These are phyloP conservation scores for Naja naja DNA, from an alignment of 2,113 vertebrate genomes.

Conservation along the genomic window DNA sequence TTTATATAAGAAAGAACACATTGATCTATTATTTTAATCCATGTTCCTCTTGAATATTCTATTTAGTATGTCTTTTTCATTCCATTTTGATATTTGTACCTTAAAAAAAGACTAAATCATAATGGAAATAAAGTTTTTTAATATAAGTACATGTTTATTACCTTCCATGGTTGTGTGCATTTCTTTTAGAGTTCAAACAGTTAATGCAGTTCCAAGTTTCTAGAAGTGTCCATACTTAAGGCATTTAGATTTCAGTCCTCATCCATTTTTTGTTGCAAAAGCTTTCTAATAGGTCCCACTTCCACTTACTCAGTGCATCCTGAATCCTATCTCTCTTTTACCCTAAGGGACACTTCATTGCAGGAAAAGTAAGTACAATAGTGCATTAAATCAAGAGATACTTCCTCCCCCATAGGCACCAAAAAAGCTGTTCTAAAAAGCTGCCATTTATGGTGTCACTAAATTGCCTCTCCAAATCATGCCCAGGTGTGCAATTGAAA, in stretches of 20 bases:
- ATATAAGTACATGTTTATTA: not conserved
- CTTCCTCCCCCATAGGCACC: slow-evolving; percentile 32
- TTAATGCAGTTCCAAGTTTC: not conserved
- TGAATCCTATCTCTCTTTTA: not conserved
- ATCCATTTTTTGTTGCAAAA: not conserved
- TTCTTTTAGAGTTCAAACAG: not conserved
- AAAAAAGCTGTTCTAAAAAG: slow-evolving; percentile 56
- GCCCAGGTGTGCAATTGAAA: slow-evolving; percentile 60
- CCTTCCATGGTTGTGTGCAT: not conserved
- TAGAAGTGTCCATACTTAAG: not conserved
- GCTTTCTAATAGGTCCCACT: not conserved
- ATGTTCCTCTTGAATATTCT: not conserved
- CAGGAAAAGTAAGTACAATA: slow-evolving; percentile 28
- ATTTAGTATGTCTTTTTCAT: not conserved
- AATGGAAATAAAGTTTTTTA: not conserved
- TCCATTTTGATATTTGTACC: not conserved
- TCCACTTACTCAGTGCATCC: not conserved
- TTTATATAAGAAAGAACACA: not conserved
- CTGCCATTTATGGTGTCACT: slow-evolving; percentile 50
- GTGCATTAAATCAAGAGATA: slow-evolving; percentile 54
- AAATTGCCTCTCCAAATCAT: slow-evolving; percentile 59
- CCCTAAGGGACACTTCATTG: not conserved
- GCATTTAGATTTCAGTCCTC: not conserved
- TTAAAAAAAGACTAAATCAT: not conserved
- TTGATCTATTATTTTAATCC: not conserved